A percentile compares a stretch with the other conserved stretches of the same genome.
Evolutionary conservation across 2,113 vertebrate genomes (phyloP).

Genomic region (Mirounga angustirostris): DNA sequence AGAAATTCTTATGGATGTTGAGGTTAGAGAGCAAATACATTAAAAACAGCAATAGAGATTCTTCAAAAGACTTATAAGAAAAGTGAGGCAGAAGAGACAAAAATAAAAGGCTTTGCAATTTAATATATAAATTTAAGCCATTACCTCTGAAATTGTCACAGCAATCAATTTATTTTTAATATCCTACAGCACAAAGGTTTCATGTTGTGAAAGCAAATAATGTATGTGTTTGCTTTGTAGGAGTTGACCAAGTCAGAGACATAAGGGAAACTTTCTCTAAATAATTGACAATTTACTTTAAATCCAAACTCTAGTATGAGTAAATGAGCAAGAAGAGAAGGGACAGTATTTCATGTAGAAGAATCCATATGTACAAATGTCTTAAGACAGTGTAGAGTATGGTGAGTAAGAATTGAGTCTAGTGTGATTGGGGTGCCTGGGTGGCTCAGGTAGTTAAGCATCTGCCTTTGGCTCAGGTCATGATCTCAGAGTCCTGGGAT

Average conservation of each 20-base stretch:
- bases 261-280: not conserved
- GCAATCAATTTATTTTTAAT: conserved; percentile 11
- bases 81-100: not conserved
- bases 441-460: not conserved
- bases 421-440: not conserved
- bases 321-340: not conserved
- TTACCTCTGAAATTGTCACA: not conserved
- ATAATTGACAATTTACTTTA: not conserved
- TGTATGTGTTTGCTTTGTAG: not conserved
- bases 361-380: not conserved
- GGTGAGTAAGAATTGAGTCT: not conserved
- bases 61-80: not conserved
- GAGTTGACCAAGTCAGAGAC: not conserved
- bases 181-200: not conserved
- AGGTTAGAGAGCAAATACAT: not conserved
- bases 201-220: not conserved
- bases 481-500: not conserved
- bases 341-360: not conserved
- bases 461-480: not conserved
- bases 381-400: not conserved
- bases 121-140: conserved; percentile 29
- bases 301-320: not conserved
- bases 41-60: not conserved
- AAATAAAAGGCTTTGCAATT: not conserved
- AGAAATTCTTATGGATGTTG: not conserved